Evolutionary conservation across 2,797 vertebrate species (phyloP), one percentile per base, ranked within the genome.

Genomic region (Pogonophryne albipinna): DNA sequence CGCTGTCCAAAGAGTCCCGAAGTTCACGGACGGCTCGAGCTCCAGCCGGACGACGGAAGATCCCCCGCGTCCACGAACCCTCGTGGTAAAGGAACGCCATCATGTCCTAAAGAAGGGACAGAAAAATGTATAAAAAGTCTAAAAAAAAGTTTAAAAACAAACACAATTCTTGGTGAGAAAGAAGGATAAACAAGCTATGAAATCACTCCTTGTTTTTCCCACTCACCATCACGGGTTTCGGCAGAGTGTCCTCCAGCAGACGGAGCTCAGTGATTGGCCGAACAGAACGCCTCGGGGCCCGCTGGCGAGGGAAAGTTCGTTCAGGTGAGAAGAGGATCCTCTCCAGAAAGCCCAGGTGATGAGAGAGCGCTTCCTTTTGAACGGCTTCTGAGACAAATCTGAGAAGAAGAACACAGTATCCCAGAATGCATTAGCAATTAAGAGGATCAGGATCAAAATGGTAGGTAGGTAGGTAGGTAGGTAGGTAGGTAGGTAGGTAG

Each of bases 301-400:
- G 13, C 93, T 91, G 42, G 94, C 90, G 41, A 95, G 93, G 15
- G 94, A 93, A 56, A 89, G 44, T 46, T 95, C 95, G 31, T 96
- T 94, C 80, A 98, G 92, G 27, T 97, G 96, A 58, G 93, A 87
- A 71, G 94, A 93, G 38, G 97, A 96, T 15, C 96, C 97, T 70
- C 95, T 92, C 97, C 97, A 97, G 86, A 98, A 98, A 77, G 96
- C 96, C 97, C 97, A 99, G 68, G 94, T 94, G 85, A 98, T 97
- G 86, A 98, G 95, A 1, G 97, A 97, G 4, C 95, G 95, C 86
- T 96, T 94, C 88, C 97, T 94, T 91, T 96, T 97, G 2, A 94
- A 95, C 44, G 84, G 80, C 91, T 89, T 99, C 95, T 89, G 96
- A 86, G 91, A 89, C 12, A 95, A 89, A 72, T 97, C 97, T 96